These are phyloP conservation scores for Neoscelio sp. DNA, from an alignment of 2,888 invertebrate species.

Conservation along the genomic window DNA sequence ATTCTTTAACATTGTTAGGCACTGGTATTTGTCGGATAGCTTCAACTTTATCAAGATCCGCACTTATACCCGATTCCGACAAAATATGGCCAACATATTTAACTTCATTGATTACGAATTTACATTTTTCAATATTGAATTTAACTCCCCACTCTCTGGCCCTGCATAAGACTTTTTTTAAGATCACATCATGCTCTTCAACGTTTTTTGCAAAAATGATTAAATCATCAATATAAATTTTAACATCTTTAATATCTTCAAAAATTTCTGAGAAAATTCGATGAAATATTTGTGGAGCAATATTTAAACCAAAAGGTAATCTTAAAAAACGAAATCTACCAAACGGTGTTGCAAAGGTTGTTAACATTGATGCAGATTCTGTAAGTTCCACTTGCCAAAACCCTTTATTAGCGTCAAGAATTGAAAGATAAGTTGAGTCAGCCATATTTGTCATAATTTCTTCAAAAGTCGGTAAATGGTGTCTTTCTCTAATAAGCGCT, in stretches of 20 bases:
- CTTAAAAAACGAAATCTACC: constrained; percentile 72
- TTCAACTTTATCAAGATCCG: no score
- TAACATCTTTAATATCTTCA: constrained; percentile 67
- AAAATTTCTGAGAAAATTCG: constrained; percentile 68
- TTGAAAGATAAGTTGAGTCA: constrained; percentile 58
- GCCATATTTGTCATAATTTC: no score
- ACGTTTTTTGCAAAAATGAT: constrained; percentile 69
- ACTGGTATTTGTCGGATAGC: no score
- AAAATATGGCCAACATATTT: constrained; percentile 71
- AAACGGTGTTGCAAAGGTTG: constrained; percentile 72
- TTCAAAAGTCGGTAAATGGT: constrained; percentile 64
- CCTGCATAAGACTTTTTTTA: constrained; percentile 64
- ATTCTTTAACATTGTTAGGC: no score
- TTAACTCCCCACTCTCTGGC: constrained; percentile 64
- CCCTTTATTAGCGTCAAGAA: constrained; percentile 69
- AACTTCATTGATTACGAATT: constrained; percentile 67
- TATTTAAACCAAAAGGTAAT: constrained; percentile 73
- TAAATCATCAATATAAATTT: constrained; percentile 73
- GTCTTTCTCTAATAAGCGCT: no score
- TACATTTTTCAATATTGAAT: constrained; percentile 69
- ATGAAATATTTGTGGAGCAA: constrained; percentile 74
- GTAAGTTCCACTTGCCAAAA: constrained; percentile 70
- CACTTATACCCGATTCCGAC: constrained; percentile 24
- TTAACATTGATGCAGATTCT: constrained; percentile 64
- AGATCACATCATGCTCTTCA: constrained; percentile 68